Evolutionary conservation across 2,888 invertebrate species (phyloP), one percentile per base, ranked within the genome.

Genomic region (Xestia c-nigrum): DNA sequence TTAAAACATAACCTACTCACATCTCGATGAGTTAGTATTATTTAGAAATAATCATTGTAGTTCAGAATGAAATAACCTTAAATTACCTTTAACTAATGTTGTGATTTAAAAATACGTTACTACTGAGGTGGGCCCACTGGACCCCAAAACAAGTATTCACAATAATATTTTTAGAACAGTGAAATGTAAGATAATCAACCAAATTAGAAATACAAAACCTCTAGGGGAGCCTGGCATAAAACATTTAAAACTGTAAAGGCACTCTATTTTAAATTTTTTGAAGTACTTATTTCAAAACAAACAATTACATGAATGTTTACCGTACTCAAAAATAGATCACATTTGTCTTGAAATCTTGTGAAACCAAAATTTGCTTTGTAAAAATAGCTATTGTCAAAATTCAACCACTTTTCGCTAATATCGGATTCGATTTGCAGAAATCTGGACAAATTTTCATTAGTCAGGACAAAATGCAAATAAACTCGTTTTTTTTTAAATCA

Each of bases 21-120:
- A 65, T 38, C 57, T 38, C 38, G 12, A 21, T n/a, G 38, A 24
- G 12, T n/a, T 65, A 12, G 16, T 63, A n/a, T 55, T 31, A 0
- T 71, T 80, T 74, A 61, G n/a, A 66, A 66, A 52, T 61, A 59
- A 59, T 24, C 31, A 24, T 12, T 47, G 59, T 12, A 31, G 7
- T 82, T 40, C 19, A 63, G 55, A 61, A 69, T 68, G 65, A 72
- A 80, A 80, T 55, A 21, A 59, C 21, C 1, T 50, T n/a, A 21
- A n/a, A 52, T 40, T 40, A 59, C 24, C 16, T 16, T 12, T 69
- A 16, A 38, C 16, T 61, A 21, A 43, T 31, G 43, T 10, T 2
- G 10, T n/a, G 0, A 55, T 2, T 19, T 6, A 21, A 31, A 38
- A 31, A 1, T 47, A 47, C 10, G 19, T 24, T 9, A 10, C 4